Evolutionary conservation across 2,113 vertebrate genomes (phyloP).

Genomic region (Formicarius rufipectus): DNA sequence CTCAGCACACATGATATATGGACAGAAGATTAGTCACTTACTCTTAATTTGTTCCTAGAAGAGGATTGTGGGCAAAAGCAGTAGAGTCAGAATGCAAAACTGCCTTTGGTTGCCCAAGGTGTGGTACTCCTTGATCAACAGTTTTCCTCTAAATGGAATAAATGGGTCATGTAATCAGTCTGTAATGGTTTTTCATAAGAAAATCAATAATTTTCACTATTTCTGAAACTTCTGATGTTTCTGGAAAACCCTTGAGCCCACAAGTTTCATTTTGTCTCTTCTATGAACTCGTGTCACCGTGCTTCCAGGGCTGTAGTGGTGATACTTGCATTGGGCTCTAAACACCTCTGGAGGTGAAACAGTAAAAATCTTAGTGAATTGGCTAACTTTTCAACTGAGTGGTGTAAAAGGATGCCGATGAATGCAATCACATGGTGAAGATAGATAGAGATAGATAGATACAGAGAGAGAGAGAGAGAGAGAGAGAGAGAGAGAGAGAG

Average conservation of each 20-base stretch:
- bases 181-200: slow-evolving; percentile 17
- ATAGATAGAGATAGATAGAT: too few relatives aligned
- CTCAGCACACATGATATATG: background rate
- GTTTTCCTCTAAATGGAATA: background rate
- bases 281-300: background rate
- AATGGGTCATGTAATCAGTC: background rate
- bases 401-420: background rate
- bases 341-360: background rate
- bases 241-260: slow-evolving; percentile 28
- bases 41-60: background rate
- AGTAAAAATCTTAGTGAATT: background rate
- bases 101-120: background rate
- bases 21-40: background rate
- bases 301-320: background rate
- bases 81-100: background rate
- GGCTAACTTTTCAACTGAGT: background rate
- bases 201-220: background rate
- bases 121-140: background rate
- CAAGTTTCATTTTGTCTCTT: slow-evolving; percentile 50
- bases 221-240: slow-evolving; percentile 9
- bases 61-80: background rate
- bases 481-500: too few relatives aligned
- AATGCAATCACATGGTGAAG: background rate
- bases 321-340: background rate
- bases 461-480: too few relatives aligned